Evolutionary conservation across 2,888 invertebrate genomes (phyloP).

Genomic region (Sisyra terminalis): DNA sequence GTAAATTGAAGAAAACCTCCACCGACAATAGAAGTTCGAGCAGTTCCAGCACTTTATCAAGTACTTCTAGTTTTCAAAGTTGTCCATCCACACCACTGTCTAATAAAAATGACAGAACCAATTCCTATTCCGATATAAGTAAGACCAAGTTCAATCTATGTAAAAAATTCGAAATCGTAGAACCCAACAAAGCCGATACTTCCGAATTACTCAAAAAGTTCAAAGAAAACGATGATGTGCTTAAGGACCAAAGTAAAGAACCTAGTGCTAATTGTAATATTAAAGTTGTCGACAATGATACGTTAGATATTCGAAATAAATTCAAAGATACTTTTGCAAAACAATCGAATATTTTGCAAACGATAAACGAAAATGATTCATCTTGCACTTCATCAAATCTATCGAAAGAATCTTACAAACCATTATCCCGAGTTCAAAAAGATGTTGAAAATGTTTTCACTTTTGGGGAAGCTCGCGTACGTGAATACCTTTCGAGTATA

Average conservation of each 20-base stretch:
- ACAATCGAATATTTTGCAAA: conserved; percentile 11
- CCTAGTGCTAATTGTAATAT: neutral
- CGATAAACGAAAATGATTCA: conserved; percentile 14
- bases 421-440: conserved; percentile 11
- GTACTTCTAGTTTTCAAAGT: conserved; percentile 24
- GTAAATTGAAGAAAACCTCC: conserved; percentile 40
- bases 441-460: conserved; percentile 24
- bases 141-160: neutral
- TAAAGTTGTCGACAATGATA: neutral
- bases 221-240: neutral
- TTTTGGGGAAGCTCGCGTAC: conserved; percentile 30
- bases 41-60: conserved; percentile 23
- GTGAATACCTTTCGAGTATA: conserved; percentile 30
- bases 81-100: conserved; percentile 17
- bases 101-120: conserved; percentile 3
- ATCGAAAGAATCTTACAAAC: conserved; percentile 13
- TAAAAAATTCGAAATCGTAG: neutral
- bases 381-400: conserved; percentile 7
- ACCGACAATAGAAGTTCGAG: conserved; percentile 25
- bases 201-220: neutral
- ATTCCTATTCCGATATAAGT: neutral
- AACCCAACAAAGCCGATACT: conserved; percentile 3
- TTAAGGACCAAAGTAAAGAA: neutral
- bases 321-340: conserved; percentile 3
- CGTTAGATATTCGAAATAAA: conserved; percentile 4